Conservation (phyloP, 1,140 invertebrate species). For the Leptoteleia sp. region DNA sequence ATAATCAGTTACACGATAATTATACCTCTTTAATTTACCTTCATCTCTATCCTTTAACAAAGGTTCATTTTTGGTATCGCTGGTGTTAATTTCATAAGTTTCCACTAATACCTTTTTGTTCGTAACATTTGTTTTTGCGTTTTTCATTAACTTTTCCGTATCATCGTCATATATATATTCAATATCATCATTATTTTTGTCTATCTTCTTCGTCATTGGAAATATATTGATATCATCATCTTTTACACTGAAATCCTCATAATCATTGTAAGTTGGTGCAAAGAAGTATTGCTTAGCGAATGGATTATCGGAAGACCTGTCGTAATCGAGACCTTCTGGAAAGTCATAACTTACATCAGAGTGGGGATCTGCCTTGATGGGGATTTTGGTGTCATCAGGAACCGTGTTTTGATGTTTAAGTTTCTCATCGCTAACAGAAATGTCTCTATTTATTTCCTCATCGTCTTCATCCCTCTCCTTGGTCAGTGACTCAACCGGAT, state of each 20-base stretch:
- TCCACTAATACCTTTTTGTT: conserved; percentile 25
- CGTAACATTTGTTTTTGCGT: conserved; percentile 34
- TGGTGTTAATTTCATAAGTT: conserved; percentile 21
- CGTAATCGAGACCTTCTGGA: background rate
- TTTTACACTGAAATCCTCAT: background rate
- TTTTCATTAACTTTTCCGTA: conserved; percentile 21
- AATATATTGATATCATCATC: conserved; percentile 1
- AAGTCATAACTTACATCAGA: conserved; percentile 14
- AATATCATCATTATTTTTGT: conserved; percentile 4
- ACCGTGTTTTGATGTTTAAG: conserved; percentile 18
- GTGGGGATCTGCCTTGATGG: no score
- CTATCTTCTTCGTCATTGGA: conserved; percentile 1
- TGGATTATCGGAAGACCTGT: background rate
- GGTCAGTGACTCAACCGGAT: conserved; percentile 10
- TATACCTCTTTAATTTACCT: conserved; percentile 47
- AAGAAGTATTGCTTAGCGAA: conserved; percentile 23
- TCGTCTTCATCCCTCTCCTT: background rate
- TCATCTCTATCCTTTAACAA: conserved; percentile 27
- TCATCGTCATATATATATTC: conserved; percentile 16
- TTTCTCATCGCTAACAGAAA: conserved; percentile 20
- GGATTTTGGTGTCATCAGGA: no score
- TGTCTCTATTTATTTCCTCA: conserved; percentile 18
- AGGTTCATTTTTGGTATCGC: conserved; percentile 32
- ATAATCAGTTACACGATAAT: conserved; percentile 11
- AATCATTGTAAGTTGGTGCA: no score